phyloP scores from a whole-genome alignment of 2,888 invertebrate species.

The Sarcophaga subvicina region DNA sequence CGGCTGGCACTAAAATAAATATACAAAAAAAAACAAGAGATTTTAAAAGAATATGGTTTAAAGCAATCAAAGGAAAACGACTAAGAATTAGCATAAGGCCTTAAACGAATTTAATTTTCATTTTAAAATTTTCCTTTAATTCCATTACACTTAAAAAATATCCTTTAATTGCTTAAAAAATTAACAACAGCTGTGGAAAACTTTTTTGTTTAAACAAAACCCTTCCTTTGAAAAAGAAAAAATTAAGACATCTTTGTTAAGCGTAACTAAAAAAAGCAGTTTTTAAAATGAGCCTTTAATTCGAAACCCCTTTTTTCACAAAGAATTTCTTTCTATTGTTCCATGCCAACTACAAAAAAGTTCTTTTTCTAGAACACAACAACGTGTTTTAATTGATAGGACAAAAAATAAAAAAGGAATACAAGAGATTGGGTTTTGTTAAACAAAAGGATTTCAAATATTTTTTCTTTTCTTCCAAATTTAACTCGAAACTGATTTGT shows the following conservation, averaged over 20 bases:
- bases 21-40: slow-evolving; percentile 22
- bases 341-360: background rate
- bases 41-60: slow-evolving; percentile 23
- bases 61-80: slow-evolving; percentile 9
- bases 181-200: slow-evolving; percentile 31
- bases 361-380: slow-evolving; percentile 19
- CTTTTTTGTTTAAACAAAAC: background rate
- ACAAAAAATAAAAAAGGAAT: slow-evolving; percentile 31
- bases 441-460: background rate
- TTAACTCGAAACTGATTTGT: slow-evolving; percentile 41
- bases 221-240: background rate
- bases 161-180: slow-evolving; percentile 28
- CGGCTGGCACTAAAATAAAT: slow-evolving; percentile 82
- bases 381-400: slow-evolving; percentile 58
- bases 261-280: slow-evolving; percentile 15
- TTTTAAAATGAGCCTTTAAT: background rate
- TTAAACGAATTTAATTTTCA: background rate
- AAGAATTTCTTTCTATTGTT: background rate
- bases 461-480: background rate
- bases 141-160: background rate
- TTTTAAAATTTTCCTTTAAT: background rate
- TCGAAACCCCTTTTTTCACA: slow-evolving; percentile 21
- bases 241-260: slow-evolving; percentile 26
- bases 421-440: slow-evolving; percentile 3
- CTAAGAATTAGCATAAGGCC: too few relatives aligned